phyloP scores from a whole-genome alignment of 1,140 invertebrate genomes.

The Sycophaga agraensis region DNA sequence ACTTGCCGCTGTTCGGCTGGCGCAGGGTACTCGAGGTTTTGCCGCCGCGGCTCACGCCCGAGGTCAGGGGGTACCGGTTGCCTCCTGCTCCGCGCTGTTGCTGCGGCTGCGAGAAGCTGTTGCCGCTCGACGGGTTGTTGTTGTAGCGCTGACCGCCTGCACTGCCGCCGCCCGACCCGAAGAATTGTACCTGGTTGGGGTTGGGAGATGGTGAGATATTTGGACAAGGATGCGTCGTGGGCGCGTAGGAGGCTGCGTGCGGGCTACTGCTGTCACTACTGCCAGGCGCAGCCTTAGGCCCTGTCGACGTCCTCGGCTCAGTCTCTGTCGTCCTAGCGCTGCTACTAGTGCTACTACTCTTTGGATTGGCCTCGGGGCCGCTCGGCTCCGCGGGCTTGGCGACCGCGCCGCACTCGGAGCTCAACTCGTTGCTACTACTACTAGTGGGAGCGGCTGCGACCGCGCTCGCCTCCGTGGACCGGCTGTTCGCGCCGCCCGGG shows the following conservation, averaged over 20 bases:
- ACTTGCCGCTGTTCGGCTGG: conserved; percentile 34
- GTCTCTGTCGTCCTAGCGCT: not conserved
- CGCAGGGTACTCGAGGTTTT: conserved; percentile 36
- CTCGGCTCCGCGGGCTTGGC: not conserved
- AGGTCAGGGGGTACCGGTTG: conserved; percentile 18
- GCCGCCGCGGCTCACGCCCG: conserved; percentile 6
- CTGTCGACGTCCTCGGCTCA: not conserved
- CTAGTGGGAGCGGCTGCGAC: not conserved
- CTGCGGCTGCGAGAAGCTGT: conserved; percentile 15
- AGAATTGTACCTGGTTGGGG: conserved; percentile 52
- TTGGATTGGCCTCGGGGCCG: not conserved
- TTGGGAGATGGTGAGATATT: conserved; percentile 48
- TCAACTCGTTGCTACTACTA: no score
- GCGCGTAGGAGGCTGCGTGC: conserved; percentile 44
- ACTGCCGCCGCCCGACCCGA: conserved; percentile 25
- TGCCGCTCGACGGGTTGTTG: conserved; percentile 13
- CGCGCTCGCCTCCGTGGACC: not conserved
- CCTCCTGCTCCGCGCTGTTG: conserved; percentile 20
- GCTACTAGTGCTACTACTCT: not conserved
- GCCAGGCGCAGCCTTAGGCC: conserved; percentile 2
- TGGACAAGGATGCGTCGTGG: conserved; percentile 45
- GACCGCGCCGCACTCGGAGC: no score
- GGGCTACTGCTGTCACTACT: conserved; percentile 38
- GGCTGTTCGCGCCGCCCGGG: not conserved
- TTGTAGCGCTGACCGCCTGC: conserved; percentile 27